These are phyloP conservation scores for Willisornis vidua DNA, from an alignment of 2,113 vertebrate genomes.

Conservation along the genomic window DNA sequence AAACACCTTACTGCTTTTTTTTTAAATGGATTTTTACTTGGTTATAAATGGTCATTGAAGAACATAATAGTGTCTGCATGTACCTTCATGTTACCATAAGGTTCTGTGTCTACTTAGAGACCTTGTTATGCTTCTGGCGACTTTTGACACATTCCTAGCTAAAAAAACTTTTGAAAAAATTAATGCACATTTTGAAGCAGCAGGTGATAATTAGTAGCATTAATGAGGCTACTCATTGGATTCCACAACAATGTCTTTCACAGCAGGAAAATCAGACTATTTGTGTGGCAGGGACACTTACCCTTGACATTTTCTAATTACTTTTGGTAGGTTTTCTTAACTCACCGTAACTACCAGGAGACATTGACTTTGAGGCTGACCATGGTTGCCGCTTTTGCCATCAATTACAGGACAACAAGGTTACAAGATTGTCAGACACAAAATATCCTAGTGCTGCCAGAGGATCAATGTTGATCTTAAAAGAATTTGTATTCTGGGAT, in stretches of 20 bases:
- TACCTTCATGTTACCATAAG: background rate
- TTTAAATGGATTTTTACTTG: background rate
- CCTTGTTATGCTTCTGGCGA: conserved; percentile 14
- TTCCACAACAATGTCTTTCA: conserved; percentile 68
- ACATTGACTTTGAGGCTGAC: conserved; percentile 7
- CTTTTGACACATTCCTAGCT: conserved; percentile 43
- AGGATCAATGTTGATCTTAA: background rate
- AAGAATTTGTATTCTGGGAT: background rate
- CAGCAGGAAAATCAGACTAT: conserved; percentile 65
- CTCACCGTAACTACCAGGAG: conserved; percentile 47
- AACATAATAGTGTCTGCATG: background rate
- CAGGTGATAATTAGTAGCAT: conserved; percentile 73
- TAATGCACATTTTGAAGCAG: conserved; percentile 67
- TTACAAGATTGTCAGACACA: background rate
- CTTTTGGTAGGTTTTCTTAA: conserved; percentile 62
- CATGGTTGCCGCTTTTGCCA: background rate
- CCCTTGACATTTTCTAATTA: conserved; percentile 76
- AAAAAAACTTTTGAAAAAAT: conserved; percentile 65
- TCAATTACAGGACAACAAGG: background rate
- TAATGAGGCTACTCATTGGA: conserved; percentile 73
- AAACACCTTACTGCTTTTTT: background rate
- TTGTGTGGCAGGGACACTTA: conserved; percentile 65
- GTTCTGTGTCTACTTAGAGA: background rate
- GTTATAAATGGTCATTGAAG: background rate
- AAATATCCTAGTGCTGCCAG: background rate